Evolutionary conservation across 2,888 invertebrate genomes (phyloP), one percentile per base, ranked within the genome.

Genomic region (Tupiocoris notatus): DNA sequence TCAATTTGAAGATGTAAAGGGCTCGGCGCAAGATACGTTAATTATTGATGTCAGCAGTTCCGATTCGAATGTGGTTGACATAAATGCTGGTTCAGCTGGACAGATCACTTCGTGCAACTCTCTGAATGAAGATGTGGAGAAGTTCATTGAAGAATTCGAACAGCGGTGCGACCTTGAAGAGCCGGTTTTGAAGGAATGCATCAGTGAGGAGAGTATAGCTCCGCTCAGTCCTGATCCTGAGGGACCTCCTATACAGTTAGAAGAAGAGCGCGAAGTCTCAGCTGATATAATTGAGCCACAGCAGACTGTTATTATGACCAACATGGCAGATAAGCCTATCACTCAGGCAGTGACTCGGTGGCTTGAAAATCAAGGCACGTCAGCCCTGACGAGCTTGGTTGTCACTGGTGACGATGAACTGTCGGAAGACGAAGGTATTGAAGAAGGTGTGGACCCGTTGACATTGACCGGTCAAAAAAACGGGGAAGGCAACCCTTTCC

Each of bases 291-390:
- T n/a, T n/a, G n/a, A n/a, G n/a, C n/a, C n/a, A n/a, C n/a, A n/a
- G n/a, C n/a, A n/a, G n/a, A n/a, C n/a, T n/a, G n/a, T n/a, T n/a
- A n/a, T n/a, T n/a, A n/a, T n/a, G 24, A 68, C 7, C 12, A 22
- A 16, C 7, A 39, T 12, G 17, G 12, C 76, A 56, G 80, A 75
- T 2, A 74, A 79, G 23, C 87, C 88, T 12, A 87, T 89, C 76
- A 89, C 88, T 1, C 84, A 86, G 64, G 89, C 89, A 0, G 89
- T 89, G 0, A 87, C 85, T 65, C 86, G 87, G 74, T 89, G 89
- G 89, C 85, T 89, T 80, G 74, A 78, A 56, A 76, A 73, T 54
- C 78, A 78, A 76, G 78, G 78, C 23, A 24, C 76, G 2, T 21
- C 25, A 12, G 74, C 64, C 25, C 78, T 75, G 18, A 22, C 66